Evolutionary conservation across 2,888 invertebrate species (phyloP), one percentile per base, ranked within the genome.

Genomic region (Melipona bicolor): DNA sequence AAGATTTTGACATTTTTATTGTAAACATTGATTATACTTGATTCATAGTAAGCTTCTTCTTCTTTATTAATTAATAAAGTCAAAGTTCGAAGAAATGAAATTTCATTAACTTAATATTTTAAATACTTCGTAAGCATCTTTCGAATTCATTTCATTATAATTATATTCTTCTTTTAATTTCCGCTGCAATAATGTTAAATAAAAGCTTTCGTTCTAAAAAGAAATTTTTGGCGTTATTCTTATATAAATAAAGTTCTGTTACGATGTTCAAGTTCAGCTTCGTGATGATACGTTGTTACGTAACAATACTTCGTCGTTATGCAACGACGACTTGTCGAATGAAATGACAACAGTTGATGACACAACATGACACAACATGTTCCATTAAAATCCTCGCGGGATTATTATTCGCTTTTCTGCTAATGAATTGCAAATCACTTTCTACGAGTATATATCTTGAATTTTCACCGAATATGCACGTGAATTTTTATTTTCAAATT

Each of bases 371-470:
- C 27, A 27, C 27, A 27, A 21, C 9, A 27, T 15, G 32, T 27
- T 21, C 0, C 4, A 24, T 72, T 67, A 52, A 72, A 24, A 68
- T 61, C 4, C 1, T 56, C 5, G 9, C 13, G n/a, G 2, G 43
- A 43, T 43, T 9, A 11, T n/a, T 56, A 56, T 13, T 56, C 56
- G 56, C 15, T 59, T 59, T 61, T 24, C 3, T 6, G 27, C 4
- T 21, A 68, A 59, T 19, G n/a, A 68, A 61, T 27, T 43, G 43
- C 43, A 43, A 11, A 43, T 43, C 43, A 43, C 9, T 43, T 9
- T 43, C 9, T 9, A 0, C n/a, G n/a, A n/a, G n/a, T 4, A 4
- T 36, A 4, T n/a, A 13, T 1, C 21, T 32, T 5, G 21, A 21
- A 36, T 43, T 65, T 65, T 65, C 17, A 3, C 6, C 61, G 61